These are phyloP conservation scores for Rhinolophus sinicus DNA, from an alignment of 2,113 vertebrate genomes.

Conservation along the genomic window DNA sequence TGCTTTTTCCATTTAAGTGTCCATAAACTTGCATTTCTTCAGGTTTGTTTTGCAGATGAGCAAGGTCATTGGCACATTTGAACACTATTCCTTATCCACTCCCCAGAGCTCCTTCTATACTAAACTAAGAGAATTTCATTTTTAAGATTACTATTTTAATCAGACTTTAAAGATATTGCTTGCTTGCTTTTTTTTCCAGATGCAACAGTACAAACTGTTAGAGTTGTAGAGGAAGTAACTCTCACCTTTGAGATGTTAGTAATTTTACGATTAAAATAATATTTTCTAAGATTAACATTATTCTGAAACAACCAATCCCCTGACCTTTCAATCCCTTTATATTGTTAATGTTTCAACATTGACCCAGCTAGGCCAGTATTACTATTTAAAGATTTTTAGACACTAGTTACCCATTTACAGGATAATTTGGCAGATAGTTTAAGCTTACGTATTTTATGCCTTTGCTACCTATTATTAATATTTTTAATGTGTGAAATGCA, in stretches of 20 bases:
- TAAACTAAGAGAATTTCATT: background rate
- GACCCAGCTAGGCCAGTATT: background rate
- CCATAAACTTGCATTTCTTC: background rate
- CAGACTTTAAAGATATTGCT: slow-evolving; percentile 21
- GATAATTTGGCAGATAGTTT: slow-evolving; percentile 47
- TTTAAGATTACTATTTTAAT: background rate
- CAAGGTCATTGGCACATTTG: background rate
- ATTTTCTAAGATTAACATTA: slow-evolving; percentile 38
- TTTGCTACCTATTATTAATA: slow-evolving; percentile 8
- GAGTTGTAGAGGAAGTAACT: background rate
- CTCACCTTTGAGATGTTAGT: background rate
- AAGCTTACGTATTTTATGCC: slow-evolving; percentile 25
- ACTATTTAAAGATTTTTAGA: slow-evolving; percentile 39
- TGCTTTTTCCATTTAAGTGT: background rate
- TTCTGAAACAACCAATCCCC: background rate
- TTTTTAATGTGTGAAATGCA: slow-evolving; percentile 18
- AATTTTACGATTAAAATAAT: slow-evolving; percentile 50
- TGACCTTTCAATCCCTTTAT: background rate
- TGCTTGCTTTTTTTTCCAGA: background rate
- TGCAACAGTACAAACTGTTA: background rate
- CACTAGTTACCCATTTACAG: background rate
- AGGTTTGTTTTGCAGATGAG: background rate
- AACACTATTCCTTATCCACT: background rate
- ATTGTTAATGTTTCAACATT: slow-evolving; percentile 21
- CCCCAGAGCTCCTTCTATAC: background rate